Base-by-base conservation (phyloP, 64 coral and sea anemone species). In the Pocillopora verrucosa region DNA sequence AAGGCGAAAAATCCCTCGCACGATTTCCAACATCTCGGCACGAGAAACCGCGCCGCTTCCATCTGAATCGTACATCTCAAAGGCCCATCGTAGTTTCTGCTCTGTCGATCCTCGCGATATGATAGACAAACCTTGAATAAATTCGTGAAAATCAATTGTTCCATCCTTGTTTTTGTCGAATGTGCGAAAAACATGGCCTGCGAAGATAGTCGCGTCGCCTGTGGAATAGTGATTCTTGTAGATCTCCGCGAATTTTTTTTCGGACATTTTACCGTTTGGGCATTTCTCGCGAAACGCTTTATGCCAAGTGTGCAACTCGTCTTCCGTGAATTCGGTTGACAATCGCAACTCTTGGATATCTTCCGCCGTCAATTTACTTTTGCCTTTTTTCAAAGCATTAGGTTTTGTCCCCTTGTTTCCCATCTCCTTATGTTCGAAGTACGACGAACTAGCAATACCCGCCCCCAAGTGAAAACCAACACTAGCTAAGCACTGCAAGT, bases 111-210 rank as follows among this genome's bases (percentile, higher is more conserved):
- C 95, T 57, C 95, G 95, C 14, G 90, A 93, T 25, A 96, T 93
- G 1, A 96, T 90, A 4, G 95, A 96, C 36, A 96, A 78, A 7
- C 95, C 95, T 85, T 96, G 88, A 16, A 96, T 96, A 59, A 96
- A 96, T 79, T 96, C 95, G 45, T 90, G 76, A 65, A 96, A 96
- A 38, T 96, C 95, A 82, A 96, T 93, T 79, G 92, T 93, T 5
- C 95, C 95, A 45, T 96, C 95, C 14, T 87, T 92, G 74, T 96
- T 96, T 87, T 93, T 96, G 80, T 96, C 95, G 56, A 96, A 96
- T 58, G 95, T 96, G 36, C 95, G 95, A 72, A 96, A 96, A 20
- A 96, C 91, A 38, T 96, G 95, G 34, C 95, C 95, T 10, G 95
- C 95, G 72, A 96, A 96, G 68, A 96, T 79, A 7, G 83, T 81